A percentile compares a stretch with the other conserved stretches of the same genome.
Evolutionary conservation across 2,113 vertebrate species (phyloP).

Genomic region (Bufo gargarizans): DNA sequence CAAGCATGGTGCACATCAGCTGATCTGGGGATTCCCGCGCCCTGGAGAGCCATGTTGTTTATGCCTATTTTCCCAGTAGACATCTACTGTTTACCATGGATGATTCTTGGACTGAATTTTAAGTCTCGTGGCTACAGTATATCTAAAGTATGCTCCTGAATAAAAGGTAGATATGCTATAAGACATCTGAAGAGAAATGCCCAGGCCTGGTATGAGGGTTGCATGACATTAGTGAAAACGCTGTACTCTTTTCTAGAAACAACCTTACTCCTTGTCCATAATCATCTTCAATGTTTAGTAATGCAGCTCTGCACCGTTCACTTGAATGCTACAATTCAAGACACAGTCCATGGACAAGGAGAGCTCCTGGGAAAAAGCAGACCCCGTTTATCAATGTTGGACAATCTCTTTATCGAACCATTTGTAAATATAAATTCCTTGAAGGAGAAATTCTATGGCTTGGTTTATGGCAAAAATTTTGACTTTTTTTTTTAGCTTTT

Average conservation of each 20-base stretch:
- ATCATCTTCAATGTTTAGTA: neutral
- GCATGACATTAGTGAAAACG: neutral
- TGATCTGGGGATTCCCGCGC: neutral
- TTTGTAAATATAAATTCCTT: too few species aligned
- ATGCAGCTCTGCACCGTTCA: neutral
- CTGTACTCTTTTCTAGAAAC: neutral
- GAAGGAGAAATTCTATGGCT: too few species aligned
- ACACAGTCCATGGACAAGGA: too few species aligned
- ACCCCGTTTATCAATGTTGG: too few species aligned
- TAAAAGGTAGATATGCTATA: neutral
- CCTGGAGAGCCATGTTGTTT: neutral
- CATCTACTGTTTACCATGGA: neutral
- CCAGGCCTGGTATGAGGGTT: neutral
- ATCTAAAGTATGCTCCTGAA: neutral
- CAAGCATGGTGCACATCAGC: constrained; percentile 2
- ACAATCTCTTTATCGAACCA: too few species aligned
- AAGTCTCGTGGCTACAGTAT: neutral
- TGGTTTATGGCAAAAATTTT: too few species aligned
- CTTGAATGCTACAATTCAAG: neutral
- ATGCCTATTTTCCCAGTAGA: neutral
- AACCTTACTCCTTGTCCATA: neutral
- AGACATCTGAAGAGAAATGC: neutral
- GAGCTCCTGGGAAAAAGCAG: too few species aligned
- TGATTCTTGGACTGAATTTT: neutral
- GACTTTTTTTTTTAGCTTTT: too few species aligned